phyloP scores from a whole-genome alignment of 2,113 vertebrate species.

The Eudyptes chrysolophus region DNA sequence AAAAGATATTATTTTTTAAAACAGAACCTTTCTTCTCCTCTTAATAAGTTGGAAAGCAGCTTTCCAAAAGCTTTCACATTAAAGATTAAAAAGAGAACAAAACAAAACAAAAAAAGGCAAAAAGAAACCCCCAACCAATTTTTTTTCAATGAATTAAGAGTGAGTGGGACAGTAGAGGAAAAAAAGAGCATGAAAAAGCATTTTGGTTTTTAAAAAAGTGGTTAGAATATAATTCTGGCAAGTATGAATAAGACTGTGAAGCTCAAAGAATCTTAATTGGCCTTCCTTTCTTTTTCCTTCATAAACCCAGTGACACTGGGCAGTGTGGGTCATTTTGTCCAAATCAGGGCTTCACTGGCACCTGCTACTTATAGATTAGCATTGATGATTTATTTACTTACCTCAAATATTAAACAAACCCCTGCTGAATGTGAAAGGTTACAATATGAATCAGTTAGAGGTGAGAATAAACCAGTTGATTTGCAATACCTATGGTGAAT shows the following conservation, averaged over 20 bases:
- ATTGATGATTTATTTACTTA: neutral
- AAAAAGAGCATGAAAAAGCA: neutral
- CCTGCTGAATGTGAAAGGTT: neutral
- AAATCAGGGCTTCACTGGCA: neutral
- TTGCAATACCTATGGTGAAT: neutral
- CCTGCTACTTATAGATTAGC: neutral
- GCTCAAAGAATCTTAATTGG: neutral
- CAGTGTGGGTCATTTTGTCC: neutral
- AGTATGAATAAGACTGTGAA: neutral
- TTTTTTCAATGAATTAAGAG: neutral
- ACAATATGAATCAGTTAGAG: neutral
- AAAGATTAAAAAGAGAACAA: neutral
- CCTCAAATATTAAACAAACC: neutral
- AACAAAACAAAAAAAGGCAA: too few species aligned
- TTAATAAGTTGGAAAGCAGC: neutral
- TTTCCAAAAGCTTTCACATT: neutral
- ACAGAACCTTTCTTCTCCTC: neutral
- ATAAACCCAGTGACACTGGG: neutral
- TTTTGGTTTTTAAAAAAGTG: neutral
- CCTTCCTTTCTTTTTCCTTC: neutral
- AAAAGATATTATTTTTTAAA: neutral
- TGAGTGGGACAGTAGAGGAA: neutral
- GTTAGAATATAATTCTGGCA: neutral
- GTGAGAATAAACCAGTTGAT: neutral
- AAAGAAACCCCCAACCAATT: accelerated